Base-by-base conservation (phyloP, 1,140 invertebrate genomes). In the Penaeus chinensis region DNA sequence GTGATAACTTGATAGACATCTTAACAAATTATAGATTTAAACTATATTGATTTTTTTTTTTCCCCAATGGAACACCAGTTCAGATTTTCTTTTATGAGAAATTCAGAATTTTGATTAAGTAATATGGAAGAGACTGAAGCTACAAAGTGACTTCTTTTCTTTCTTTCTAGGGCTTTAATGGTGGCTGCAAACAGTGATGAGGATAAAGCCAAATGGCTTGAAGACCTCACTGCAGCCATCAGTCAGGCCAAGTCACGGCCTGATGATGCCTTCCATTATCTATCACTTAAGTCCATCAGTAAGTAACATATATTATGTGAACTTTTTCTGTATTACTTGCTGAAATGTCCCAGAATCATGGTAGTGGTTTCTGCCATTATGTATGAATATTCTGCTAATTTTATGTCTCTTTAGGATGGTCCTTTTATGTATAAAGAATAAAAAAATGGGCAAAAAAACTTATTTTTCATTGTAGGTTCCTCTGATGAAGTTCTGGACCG, bases 201-300 rank as follows among this genome's bases (percentile, higher is more conserved):
- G 89, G 98, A 99, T 92, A 97, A 96, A 91, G 94, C 95, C 88
- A 95, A 96, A 87, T 99, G 98, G 98, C 93, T 97, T 76, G 94
- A 95, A 88, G 96, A 98, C 91, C 93, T 99, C 22, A 95, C 94
- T 71, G 93, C 94, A 86, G 95, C 96, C 16, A 95, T 97, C 63
- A 93, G 94, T 37, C 93, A 94, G 90, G 95, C 95, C 24, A 94
- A 94, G 82, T 94, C 95, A 90, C 93, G 94, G 66, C 92, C 93
- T 5, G 95, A 95, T 89, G 91, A 92, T 83, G 91, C 92, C 86
- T 93, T 94, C 78, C 87, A 89, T 74, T 90, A 90, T 76, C 84
- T 90, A 24, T 90, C 89, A 62, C 78, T 90, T 37, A 90, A 90
- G 81, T 89, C 89, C 71, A 90, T 90, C 27, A 91, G 91, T 91